phyloP scores from a whole-genome alignment of 2,888 invertebrate genomes.

The Caenorhabditis becei region DNA sequence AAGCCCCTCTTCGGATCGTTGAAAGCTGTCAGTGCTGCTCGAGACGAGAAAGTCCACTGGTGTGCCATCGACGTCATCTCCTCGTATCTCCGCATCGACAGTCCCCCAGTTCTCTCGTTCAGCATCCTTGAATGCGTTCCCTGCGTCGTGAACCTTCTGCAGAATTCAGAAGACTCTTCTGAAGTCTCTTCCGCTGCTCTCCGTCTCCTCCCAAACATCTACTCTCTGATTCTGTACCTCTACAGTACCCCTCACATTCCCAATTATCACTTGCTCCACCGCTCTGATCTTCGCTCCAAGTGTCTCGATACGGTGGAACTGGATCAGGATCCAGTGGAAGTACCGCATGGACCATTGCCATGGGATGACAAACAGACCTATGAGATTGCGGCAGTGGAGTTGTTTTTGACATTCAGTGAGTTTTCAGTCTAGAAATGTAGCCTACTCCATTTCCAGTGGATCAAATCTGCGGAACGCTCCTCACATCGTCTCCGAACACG shows the following conservation, averaged over 20 bases:
- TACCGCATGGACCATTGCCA: conserved; percentile 65
- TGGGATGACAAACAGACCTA: conserved; percentile 67
- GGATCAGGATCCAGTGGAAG: conserved; percentile 41
- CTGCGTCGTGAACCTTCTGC: conserved; percentile 76
- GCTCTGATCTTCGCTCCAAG: conserved; percentile 64
- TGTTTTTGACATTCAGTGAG: conserved; percentile 67
- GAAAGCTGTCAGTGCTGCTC: conserved; percentile 87
- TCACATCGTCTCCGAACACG: conserved; percentile 64
- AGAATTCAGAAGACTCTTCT: conserved; percentile 56
- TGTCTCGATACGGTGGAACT: conserved; percentile 60
- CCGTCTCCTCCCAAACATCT: conserved; percentile 66
- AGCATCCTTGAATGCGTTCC: conserved; percentile 74
- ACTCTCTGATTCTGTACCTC: conserved; percentile 67
- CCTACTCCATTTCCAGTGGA: conserved; percentile 61
- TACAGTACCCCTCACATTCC: conserved; percentile 72
- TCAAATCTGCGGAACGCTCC: conserved; percentile 69
- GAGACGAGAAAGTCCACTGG: conserved; percentile 73
- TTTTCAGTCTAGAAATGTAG: no score
- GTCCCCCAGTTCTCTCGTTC: conserved; percentile 86
- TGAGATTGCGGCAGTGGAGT: conserved; percentile 67
- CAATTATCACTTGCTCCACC: conserved; percentile 69
- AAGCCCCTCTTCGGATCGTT: conserved; percentile 94
- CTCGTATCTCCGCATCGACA: conserved; percentile 93
- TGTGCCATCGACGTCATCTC: conserved; percentile 90
- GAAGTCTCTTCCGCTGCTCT: conserved; percentile 64